Evolutionary conservation across 2,797 vertebrate species (phyloP).

Genomic region (Ctenopoma kingsleyae): DNA sequence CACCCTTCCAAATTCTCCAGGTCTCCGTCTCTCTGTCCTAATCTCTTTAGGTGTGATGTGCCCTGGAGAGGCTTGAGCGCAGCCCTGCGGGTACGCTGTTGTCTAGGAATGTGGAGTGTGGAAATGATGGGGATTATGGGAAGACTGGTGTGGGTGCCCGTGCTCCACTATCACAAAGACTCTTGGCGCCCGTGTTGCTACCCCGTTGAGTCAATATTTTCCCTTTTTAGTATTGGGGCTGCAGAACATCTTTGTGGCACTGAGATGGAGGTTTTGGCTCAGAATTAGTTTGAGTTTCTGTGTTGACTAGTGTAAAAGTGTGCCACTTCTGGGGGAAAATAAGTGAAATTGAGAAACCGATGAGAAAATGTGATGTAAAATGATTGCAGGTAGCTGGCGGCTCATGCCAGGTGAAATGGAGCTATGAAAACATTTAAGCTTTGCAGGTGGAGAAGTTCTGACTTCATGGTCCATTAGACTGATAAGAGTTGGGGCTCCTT

Average conservation of each 20-base stretch:
- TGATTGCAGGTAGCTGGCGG: slow-evolving; percentile 77
- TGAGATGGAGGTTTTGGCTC: slow-evolving; percentile 78
- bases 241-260: slow-evolving; percentile 74
- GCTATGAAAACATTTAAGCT: slow-evolving; percentile 79
- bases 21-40: slow-evolving; percentile 88
- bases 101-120: slow-evolving; percentile 90
- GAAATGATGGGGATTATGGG: slow-evolving; percentile 88
- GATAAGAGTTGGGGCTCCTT: slow-evolving; percentile 77
- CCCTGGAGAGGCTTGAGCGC: slow-evolving; percentile 85
- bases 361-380: slow-evolving; percentile 76
- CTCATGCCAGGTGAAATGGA: slow-evolving; percentile 80
- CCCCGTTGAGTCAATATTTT: slow-evolving; percentile 82
- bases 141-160: slow-evolving; percentile 87
- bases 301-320: slow-evolving; percentile 73
- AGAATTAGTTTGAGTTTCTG: slow-evolving; percentile 69
- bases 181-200: slow-evolving; percentile 80
- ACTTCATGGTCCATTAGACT: slow-evolving; percentile 83
- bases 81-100: slow-evolving; percentile 86
- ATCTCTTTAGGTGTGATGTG: slow-evolving; percentile 90
- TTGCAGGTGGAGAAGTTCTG: slow-evolving; percentile 82
- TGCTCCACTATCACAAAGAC: slow-evolving; percentile 86
- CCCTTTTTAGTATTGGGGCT: slow-evolving; percentile 78
- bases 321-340: slow-evolving; percentile 73
- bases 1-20: slow-evolving; percentile 86
- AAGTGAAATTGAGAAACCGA: slow-evolving; percentile 73